Percentiles rank a stretch among this genome's conserved stretches.
These are phyloP conservation scores for Chlorodrepanis virens DNA, from an alignment of 2,113 vertebrate genomes.

Conservation along the genomic window DNA sequence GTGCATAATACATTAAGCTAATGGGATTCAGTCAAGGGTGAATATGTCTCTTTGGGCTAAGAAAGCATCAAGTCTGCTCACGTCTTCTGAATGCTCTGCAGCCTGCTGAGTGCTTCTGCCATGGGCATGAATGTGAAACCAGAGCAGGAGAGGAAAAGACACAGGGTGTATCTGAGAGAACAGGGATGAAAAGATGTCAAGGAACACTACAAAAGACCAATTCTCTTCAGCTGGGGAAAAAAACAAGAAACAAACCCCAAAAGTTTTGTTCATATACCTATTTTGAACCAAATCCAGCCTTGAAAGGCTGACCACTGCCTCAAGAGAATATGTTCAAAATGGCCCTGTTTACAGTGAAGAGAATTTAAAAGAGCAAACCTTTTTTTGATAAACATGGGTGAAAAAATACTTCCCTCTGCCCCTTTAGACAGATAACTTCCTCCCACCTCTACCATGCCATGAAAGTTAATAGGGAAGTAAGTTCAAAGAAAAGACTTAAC, in stretches of 20 bases:
- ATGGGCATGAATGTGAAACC: background rate
- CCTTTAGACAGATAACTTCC: background rate
- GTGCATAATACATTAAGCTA: background rate
- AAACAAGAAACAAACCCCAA: background rate
- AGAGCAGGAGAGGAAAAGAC: background rate
- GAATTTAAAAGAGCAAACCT: background rate
- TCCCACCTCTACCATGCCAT: background rate
- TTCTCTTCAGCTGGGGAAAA: background rate
- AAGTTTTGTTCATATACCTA: background rate
- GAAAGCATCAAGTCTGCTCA: background rate
- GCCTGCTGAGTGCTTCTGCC: background rate
- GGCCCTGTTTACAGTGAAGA: background rate
- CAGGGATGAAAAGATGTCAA: background rate
- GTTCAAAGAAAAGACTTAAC: background rate
- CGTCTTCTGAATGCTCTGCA: background rate
- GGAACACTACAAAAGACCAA: background rate
- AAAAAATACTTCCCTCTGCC: background rate
- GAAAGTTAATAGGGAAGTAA: background rate
- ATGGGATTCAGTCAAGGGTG: conserved; percentile 11
- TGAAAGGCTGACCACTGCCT: background rate
- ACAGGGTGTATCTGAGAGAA: background rate
- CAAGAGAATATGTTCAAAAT: background rate
- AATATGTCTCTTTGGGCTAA: background rate
- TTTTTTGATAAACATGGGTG: background rate
- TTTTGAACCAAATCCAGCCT: background rate